phyloP scores from a whole-genome alignment of 2,113 vertebrate species.

The Fregata magnificens region DNA sequence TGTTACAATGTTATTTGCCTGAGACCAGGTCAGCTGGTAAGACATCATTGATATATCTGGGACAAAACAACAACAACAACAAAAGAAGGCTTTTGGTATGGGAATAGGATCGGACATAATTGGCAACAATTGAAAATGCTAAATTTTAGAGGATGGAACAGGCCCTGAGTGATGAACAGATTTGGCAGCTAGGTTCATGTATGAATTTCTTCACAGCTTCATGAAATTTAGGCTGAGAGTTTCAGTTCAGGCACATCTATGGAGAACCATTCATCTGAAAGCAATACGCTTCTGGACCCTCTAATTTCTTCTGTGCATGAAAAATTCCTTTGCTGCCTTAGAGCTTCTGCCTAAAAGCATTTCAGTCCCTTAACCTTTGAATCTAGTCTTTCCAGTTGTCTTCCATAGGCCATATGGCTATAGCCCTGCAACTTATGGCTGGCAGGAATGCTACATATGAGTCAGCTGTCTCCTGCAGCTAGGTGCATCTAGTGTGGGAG shows the following conservation, averaged over 20 bases:
- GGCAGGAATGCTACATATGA: neutral
- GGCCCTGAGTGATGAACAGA: neutral
- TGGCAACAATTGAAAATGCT: neutral
- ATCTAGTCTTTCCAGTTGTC: neutral
- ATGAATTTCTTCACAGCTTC: neutral
- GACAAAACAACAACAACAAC: neutral
- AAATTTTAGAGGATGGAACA: neutral
- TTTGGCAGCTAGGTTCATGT: neutral
- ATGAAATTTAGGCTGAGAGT: neutral
- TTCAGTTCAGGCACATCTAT: neutral
- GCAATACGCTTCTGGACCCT: rapidly evolving
- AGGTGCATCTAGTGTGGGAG: neutral
- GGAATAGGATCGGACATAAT: neutral
- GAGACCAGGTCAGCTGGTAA: neutral
- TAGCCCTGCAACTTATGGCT: neutral
- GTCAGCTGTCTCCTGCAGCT: neutral
- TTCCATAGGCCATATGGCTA: neutral
- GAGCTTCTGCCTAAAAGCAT: neutral
- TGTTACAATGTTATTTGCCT: neutral
- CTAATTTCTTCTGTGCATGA: neutral
- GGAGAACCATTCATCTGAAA: neutral
- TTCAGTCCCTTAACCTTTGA: neutral
- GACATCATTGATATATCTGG: neutral
- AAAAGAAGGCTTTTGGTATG: neutral
- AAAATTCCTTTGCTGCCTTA: neutral